Conservation (phyloP, 2,888 invertebrate genomes). For the Cabera pusaria region DNA sequence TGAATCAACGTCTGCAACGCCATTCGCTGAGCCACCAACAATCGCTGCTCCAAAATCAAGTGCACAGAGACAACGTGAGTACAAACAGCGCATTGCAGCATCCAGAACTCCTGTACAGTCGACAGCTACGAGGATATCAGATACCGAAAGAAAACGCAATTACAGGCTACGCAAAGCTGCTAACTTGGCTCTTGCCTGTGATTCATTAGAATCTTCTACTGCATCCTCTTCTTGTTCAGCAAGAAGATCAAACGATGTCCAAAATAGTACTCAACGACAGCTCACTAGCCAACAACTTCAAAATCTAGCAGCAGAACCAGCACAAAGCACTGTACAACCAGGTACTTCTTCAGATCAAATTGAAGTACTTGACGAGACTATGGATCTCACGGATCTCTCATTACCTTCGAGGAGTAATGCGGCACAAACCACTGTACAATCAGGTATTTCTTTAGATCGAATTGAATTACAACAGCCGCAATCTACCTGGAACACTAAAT, state of each 20-base stretch:
- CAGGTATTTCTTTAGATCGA: too few relatives aligned
- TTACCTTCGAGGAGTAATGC: too few relatives aligned
- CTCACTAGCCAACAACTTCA: slow-evolving; percentile 7
- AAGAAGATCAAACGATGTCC: not conserved
- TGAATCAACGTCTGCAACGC: too few relatives aligned
- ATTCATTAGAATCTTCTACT: not conserved
- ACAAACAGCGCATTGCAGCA: slow-evolving; percentile 34
- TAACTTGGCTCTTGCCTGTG: too few relatives aligned
- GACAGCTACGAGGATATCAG: slow-evolving; percentile 24
- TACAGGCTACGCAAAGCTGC: too few relatives aligned
- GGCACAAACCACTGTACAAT: too few relatives aligned
- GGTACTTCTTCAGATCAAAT: slow-evolving; percentile 8
- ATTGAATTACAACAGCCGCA: slow-evolving; percentile 31
- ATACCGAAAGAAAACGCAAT: slow-evolving; percentile 28
- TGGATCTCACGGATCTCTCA: too few relatives aligned
- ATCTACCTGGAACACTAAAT: slow-evolving; percentile 42
- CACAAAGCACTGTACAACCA: slow-evolving; percentile 15
- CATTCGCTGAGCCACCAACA: slow-evolving; percentile 6
- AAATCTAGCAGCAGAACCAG: slow-evolving; percentile 20
- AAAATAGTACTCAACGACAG: slow-evolving; percentile 2
- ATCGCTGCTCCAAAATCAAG: slow-evolving; percentile 2
- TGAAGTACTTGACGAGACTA: too few relatives aligned
- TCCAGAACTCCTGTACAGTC: slow-evolving; percentile 30
- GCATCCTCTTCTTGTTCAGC: not conserved
- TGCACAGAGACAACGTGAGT: slow-evolving; percentile 29